Base-by-base conservation (phyloP, 1,140 invertebrate species). In the Pissodes strobi region DNA sequence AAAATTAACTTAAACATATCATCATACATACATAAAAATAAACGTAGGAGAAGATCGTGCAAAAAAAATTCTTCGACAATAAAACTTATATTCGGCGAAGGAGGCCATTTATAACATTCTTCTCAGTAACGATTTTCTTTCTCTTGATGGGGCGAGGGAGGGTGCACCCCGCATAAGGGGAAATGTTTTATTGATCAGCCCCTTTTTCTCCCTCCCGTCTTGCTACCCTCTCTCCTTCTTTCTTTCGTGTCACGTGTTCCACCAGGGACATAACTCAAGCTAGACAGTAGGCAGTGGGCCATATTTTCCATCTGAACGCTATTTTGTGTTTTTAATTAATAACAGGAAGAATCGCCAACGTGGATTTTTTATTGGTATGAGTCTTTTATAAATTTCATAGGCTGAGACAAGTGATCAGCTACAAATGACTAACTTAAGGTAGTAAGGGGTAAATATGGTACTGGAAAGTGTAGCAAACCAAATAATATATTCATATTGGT, bases 171-270 rank as follows among this genome's bases (percentile, higher is more conserved):
- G 67, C 61, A 61, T 65, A 65, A 69, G 71, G 72, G 69, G 69
- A 70, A 70, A 72, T 75, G 74, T 74, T 76, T 74, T 76, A 76
- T 76, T 76, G 74, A 76, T 76, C 74, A 76, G 68, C 66, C 72
- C 70, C 70, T 69, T 67, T 68, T 64, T 68, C 58, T 43, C 58
- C 49, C 41, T 64, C 49, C 52, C 49, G 10, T 60, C 67, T 48
- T 56, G 58, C 67, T 67, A 60, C 67, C 41, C 41, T 21, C 19
- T 34, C 66, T 62, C 60, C 60, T 13, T 65, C 51, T 56, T 48
- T 45, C n/a, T 56, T 45, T 60, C 38, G 25, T 67, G 72, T 76
- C 74, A 76, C 74, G 74, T 76, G 74, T 73, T 70, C 48, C 58
- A 63, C 67, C 46, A 27, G 65, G 66, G 64, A 51, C 67, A 76